Base-by-base conservation (phyloP, 2,888 invertebrate genomes). In the Mystacides longicornis region DNA sequence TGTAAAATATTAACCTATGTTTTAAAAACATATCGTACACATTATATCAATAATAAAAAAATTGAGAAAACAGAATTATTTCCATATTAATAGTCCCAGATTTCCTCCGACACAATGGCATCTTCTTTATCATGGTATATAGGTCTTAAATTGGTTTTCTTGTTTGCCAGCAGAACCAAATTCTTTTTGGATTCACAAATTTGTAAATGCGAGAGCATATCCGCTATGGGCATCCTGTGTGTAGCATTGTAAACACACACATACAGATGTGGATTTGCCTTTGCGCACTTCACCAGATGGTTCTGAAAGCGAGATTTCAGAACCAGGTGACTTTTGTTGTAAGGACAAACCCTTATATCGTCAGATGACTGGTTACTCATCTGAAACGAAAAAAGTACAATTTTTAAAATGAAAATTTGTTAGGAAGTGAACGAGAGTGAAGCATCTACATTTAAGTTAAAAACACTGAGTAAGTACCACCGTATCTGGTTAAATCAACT, bases 191-290 rank as follows among this genome's bases (percentile, higher is more conserved):
- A 27, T 2, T 52, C 47, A 52, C 56, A 56, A 51, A 21, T 46
- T 14, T 23, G 4, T 0, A 69, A 58, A 47, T 72, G 72, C 0
- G 16, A 61, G 42, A 63, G 63, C 23, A 74, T 60, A 57, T 78
- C 72, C 0, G 66, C 65, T 20, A 72, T 68, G 0, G 77, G 46
- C 27, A 52, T 46, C n/a, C 78, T 68, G 61, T 82, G 83, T 0
- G 72, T 73, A 0, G 74, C 73, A 52, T 83, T 81, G 59, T 77
- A 82, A 0, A 80, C 80, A 52, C 83, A 83, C 2, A 73, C 71
- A 2, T 66, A 64, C 0, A 71, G 63, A 1, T 69, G 63, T 0
- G 77, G 75, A 59, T 77, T 67, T 1, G 68, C 69, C 14, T 69
- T 65, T 18, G 78, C 68, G 59, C 83, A 83, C 64, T 81, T 82